Conservation (phyloP, 2,113 vertebrate genomes). For the Brachirus orientalis region DNA sequence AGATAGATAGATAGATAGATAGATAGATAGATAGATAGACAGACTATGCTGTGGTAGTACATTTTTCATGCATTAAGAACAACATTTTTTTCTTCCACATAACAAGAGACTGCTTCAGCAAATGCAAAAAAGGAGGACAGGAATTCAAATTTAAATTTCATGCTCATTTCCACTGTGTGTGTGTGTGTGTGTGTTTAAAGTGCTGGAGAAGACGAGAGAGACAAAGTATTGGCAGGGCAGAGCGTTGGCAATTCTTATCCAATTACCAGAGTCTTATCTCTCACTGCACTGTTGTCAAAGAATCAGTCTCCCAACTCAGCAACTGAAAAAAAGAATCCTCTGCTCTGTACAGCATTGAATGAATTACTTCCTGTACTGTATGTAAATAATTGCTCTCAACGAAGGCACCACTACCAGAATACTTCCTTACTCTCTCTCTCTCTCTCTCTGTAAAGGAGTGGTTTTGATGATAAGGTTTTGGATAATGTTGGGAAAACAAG, state of each 20-base stretch:
- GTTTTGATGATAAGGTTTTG: constrained; percentile 55
- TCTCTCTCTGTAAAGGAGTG: constrained; percentile 22
- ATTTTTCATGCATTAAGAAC: constrained; percentile 58
- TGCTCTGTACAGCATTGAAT: constrained; percentile 44
- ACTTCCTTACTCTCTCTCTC: constrained; percentile 28
- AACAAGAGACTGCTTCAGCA: constrained; percentile 48
- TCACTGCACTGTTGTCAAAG: constrained; percentile 67
- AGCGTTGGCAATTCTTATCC: constrained; percentile 77
- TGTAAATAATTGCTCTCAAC: constrained; percentile 46
- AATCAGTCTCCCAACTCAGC: constrained; percentile 62
- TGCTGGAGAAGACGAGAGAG: constrained; percentile 47
- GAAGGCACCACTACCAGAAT: constrained; percentile 31
- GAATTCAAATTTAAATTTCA: constrained; percentile 65
- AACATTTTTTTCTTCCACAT: constrained; percentile 28
- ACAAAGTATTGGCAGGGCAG: constrained; percentile 76
- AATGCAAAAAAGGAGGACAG: constrained; percentile 44
- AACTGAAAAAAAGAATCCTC: constrained; percentile 48
- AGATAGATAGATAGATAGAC: no score
- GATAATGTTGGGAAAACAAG: constrained; percentile 67
- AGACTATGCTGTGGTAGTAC: constrained; percentile 34
- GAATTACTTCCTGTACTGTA: constrained; percentile 49
- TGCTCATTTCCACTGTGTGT: constrained; percentile 49
- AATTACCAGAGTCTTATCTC: constrained; percentile 78
- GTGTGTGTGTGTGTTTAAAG: constrained; percentile 29
- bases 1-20: no score